phyloP scores from a whole-genome alignment of 92 coral and sea anemone species.

The Hydrozoanthus gracilis region DNA sequence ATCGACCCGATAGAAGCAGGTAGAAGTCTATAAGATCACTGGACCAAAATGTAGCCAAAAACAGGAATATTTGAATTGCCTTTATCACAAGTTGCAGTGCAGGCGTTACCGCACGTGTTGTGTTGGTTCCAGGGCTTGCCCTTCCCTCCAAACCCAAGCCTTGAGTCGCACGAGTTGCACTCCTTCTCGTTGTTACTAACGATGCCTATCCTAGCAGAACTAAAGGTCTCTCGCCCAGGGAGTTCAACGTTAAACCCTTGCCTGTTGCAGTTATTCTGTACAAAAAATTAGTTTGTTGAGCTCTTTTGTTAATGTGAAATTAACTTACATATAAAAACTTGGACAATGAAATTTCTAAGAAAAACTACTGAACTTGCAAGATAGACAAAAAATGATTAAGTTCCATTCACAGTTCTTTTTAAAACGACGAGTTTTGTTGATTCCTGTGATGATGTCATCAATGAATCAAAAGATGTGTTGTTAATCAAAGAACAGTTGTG shows the following conservation, averaged over 20 bases:
- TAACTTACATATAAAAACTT: too few relatives aligned
- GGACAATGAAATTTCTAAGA: not conserved
- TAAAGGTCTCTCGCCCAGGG: not conserved
- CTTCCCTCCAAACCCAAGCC: not conserved
- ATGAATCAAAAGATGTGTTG: too few relatives aligned
- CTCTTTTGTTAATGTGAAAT: not conserved
- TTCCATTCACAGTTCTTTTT: not conserved
- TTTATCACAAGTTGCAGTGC: not conserved
- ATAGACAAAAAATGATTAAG: too few relatives aligned
- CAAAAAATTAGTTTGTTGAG: not conserved
- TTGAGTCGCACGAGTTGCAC: not conserved
- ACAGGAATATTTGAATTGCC: not conserved
- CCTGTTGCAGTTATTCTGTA: not conserved
- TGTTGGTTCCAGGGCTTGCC: not conserved
- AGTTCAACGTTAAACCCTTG: not conserved
- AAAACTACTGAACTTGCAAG: too few relatives aligned
- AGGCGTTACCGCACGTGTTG: not conserved
- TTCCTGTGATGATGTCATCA: too few relatives aligned
- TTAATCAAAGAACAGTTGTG: too few relatives aligned
- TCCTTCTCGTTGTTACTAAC: not conserved
- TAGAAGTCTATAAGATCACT: not conserved
- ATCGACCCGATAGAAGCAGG: too few relatives aligned
- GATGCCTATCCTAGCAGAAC: not conserved
- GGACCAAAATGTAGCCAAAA: slow-evolving; percentile 11
- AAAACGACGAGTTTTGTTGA: too few relatives aligned